A percentile compares a stretch with the other conserved stretches of the same genome.
These are phyloP conservation scores for Drosophila ezoana DNA, from an alignment of 2,888 invertebrate species.

Conservation along the genomic window DNA sequence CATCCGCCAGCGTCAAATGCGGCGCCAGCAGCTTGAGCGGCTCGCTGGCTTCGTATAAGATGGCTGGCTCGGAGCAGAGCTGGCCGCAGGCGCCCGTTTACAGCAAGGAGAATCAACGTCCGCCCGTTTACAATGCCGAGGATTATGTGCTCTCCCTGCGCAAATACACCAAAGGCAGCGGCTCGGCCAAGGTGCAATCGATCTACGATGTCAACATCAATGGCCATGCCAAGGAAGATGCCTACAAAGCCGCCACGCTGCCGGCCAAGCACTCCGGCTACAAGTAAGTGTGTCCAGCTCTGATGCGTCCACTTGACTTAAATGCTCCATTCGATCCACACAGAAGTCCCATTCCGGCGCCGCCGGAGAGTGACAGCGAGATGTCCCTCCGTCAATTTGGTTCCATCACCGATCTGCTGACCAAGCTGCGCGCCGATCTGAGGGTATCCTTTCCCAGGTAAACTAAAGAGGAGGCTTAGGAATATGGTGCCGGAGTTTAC, in stretches of 20 bases:
- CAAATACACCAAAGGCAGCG: conserved; percentile 88
- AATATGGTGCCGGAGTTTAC: background rate
- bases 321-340: background rate
- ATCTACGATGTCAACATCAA: conserved; percentile 83
- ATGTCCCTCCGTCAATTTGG: conserved; percentile 95
- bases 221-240: conserved; percentile 57
- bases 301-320: background rate
- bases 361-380: conserved; percentile 88
- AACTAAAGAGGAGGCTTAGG: no score
- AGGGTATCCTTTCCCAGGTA: conserved; percentile 95
- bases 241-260: conserved; percentile 79
- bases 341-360: conserved; percentile 89
- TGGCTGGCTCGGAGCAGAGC: conserved; percentile 83
- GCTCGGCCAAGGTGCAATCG: conserved; percentile 75
- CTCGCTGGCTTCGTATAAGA: conserved; percentile 83
- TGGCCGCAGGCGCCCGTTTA: conserved; percentile 83
- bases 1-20: conserved; percentile 63
- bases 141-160: conserved; percentile 93
- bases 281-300: conserved; percentile 71
- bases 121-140: conserved; percentile 95
- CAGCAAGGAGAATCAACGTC: conserved; percentile 91
- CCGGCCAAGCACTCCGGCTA: conserved; percentile 84
- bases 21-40: conserved; percentile 80
- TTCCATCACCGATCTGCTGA: conserved; percentile 93
- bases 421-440: conserved; percentile 94